Evolutionary conservation across 2,113 vertebrate species (phyloP).

Genomic region (Echinops telfairi): DNA sequence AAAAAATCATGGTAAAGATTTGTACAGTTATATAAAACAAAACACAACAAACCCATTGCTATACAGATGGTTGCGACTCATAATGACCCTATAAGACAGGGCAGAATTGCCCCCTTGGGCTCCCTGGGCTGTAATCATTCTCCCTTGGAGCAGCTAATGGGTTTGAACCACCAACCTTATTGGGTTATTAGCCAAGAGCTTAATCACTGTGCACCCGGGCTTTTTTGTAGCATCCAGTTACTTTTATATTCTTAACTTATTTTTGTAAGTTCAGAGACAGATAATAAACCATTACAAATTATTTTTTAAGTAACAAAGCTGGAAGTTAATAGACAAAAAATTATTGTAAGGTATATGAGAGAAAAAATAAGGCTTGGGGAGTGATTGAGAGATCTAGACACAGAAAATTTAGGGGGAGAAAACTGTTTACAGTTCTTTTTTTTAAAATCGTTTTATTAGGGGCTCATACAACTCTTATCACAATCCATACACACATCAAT

Average conservation of each 20-base stretch:
- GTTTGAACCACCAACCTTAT: neutral
- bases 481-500: too few species aligned
- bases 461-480: too few species aligned
- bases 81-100: neutral
- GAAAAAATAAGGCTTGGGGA: neutral
- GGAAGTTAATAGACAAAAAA: neutral
- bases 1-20: neutral
- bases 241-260: neutral
- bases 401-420: neutral
- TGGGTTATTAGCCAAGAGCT: neutral
- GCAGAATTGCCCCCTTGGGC: neutral
- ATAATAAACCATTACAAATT: neutral
- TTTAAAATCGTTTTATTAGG: too few species aligned
- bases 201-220: neutral
- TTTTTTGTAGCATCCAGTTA: neutral
- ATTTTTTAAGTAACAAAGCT: neutral
- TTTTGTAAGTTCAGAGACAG: neutral
- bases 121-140: too few species aligned
- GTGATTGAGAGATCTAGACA: neutral
- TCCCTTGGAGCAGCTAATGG: neutral
- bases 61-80: neutral
- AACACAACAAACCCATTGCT: neutral
- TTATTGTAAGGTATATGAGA: neutral
- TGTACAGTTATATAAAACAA: neutral
- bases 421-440: too few species aligned